These are phyloP conservation scores for Hydractinia echinata DNA, from an alignment of 30 jellyfish, hydroid and myxozoan genomes.

Conservation along the genomic window DNA sequence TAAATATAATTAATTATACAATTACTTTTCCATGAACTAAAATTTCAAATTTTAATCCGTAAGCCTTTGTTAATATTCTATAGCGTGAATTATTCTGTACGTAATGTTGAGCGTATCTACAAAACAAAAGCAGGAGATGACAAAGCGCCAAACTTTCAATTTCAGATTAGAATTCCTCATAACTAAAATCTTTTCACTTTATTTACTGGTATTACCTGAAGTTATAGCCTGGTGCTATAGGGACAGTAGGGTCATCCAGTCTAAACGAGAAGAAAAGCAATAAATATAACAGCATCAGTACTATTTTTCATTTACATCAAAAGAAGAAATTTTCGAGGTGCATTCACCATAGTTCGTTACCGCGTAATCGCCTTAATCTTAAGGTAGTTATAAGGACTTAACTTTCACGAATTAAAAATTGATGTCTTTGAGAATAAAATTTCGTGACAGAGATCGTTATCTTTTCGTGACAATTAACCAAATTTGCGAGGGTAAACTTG, in stretches of 20 bases:
- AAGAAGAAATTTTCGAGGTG: background rate
- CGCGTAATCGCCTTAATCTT: too few relatives aligned
- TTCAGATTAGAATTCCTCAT: background rate
- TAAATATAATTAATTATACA: background rate
- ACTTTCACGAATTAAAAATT: too few relatives aligned
- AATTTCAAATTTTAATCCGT: slow-evolving; percentile 83
- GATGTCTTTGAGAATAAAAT: too few relatives aligned
- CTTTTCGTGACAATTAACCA: too few relatives aligned
- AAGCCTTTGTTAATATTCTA: slow-evolving; percentile 76
- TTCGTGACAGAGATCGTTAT: too few relatives aligned
- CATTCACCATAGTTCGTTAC: too few relatives aligned
- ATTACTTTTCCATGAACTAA: slow-evolving; percentile 83
- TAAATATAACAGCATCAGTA: background rate
- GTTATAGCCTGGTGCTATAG: slow-evolving; percentile 85
- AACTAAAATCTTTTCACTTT: background rate
- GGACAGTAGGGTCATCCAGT: slow-evolving; percentile 89
- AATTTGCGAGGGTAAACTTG: too few relatives aligned
- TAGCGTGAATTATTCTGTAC: slow-evolving; percentile 53
- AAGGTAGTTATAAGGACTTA: too few relatives aligned
- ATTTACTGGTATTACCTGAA: slow-evolving; percentile 53
- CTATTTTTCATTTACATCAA: background rate
- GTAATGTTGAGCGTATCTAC: slow-evolving; percentile 63
- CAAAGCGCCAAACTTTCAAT: background rate
- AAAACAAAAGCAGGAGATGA: background rate
- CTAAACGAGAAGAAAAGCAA: slow-evolving; percentile 25